Evolutionary conservation across 2,113 vertebrate genomes (phyloP).

Genomic region (Heloderma charlesbogerti): DNA sequence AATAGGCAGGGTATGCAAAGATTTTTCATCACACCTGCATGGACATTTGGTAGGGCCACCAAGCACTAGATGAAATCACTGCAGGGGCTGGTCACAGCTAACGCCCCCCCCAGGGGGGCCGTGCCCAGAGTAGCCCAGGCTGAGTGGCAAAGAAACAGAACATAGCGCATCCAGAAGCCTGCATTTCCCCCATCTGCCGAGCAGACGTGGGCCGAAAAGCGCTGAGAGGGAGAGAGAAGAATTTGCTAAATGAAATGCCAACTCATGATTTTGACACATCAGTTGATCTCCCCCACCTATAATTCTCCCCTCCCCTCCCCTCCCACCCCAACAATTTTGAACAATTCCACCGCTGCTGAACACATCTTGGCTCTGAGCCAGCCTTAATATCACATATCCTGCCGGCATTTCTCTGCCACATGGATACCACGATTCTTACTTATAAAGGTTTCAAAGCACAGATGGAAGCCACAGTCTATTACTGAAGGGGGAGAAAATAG

Average conservation of each 20-base stretch:
- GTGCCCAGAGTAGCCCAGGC: not conserved
- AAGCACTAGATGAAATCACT: not conserved
- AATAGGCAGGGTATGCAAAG: not conserved
- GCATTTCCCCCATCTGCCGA: constrained; percentile 50
- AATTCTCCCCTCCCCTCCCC: not conserved
- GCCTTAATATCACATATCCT: constrained; percentile 24
- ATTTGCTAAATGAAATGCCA: constrained; percentile 36
- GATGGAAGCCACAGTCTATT: not conserved
- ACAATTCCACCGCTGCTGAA: constrained; percentile 29
- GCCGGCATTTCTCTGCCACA: constrained; percentile 43
- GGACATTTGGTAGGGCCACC: not conserved
- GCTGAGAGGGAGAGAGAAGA: constrained; percentile 9
- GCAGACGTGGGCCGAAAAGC: constrained; percentile 9
- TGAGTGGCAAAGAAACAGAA: not conserved
- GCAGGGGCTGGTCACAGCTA: constrained; percentile 1
- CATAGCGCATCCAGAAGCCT: not conserved
- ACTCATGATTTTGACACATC: constrained; percentile 42
- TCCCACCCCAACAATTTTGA: not conserved
- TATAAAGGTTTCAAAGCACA: constrained; percentile 17
- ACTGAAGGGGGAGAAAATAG: not conserved
- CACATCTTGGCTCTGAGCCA: constrained; percentile 20
- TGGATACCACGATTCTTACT: not conserved
- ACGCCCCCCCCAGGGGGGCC: not conserved
- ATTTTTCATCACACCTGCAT: not conserved
- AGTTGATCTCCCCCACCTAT: constrained; percentile 14